phyloP scores from a whole-genome alignment of 2,888 invertebrate species.

The Ornithoptera alexandrae region DNA sequence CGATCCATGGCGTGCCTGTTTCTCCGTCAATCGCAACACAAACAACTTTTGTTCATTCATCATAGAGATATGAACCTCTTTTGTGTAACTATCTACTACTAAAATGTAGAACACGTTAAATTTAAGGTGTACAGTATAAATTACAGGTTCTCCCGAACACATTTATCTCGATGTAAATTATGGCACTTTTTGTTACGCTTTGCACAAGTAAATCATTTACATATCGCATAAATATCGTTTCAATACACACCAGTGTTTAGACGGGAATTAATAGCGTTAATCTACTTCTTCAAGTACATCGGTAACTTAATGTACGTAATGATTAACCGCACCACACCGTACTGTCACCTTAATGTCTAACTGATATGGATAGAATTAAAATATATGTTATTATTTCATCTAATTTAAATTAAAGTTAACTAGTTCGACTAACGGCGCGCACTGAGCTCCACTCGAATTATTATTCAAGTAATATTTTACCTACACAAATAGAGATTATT shows the following conservation, averaged over 20 bases:
- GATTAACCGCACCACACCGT: slow-evolving; percentile 28
- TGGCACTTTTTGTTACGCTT: slow-evolving; percentile 30
- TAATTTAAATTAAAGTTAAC: slow-evolving; percentile 26
- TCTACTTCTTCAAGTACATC: slow-evolving; percentile 30
- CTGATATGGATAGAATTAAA: slow-evolving; percentile 28
- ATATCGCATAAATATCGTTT: slow-evolving; percentile 31
- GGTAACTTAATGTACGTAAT: slow-evolving; percentile 31
- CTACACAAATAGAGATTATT: not conserved
- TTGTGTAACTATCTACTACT: slow-evolving; percentile 1
- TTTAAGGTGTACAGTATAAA: slow-evolving; percentile 21
- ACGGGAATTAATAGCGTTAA: slow-evolving; percentile 31
- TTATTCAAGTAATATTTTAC: slow-evolving; percentile 2
- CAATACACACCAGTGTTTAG: slow-evolving; percentile 31
- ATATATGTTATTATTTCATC: slow-evolving; percentile 27
- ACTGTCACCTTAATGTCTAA: slow-evolving; percentile 28
- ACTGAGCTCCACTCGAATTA: not conserved
- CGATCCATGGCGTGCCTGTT: slow-evolving; percentile 45
- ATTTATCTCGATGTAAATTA: slow-evolving; percentile 31
- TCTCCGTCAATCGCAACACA: slow-evolving; percentile 40
- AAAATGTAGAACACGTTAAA: slow-evolving; percentile 10
- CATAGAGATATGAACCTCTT: slow-evolving; percentile 33
- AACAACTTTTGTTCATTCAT: slow-evolving; percentile 65
- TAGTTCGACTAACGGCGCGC: slow-evolving; percentile 13
- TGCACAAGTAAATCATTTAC: slow-evolving; percentile 31
- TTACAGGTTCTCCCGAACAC: slow-evolving; percentile 21